Percentiles rank a stretch among this genome's conserved stretches.
phyloP scores from a whole-genome alignment of 2,113 vertebrate species.

The Acanthisitta chloris region DNA sequence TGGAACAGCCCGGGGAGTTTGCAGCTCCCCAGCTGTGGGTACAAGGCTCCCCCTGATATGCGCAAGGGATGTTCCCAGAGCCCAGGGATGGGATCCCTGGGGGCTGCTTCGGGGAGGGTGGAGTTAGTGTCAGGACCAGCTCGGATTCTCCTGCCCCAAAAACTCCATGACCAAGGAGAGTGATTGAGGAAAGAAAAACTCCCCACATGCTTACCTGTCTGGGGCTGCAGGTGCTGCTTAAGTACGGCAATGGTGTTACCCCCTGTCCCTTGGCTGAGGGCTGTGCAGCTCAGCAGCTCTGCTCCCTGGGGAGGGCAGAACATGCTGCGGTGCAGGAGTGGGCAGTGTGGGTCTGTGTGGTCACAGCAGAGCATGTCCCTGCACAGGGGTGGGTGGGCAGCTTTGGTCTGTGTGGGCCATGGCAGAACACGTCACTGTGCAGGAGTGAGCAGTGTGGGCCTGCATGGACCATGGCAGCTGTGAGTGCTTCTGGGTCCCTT shows the following conservation, averaged over 20 bases:
- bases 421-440: background rate
- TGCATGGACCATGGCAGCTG: accelerated
- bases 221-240: background rate
- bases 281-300: background rate
- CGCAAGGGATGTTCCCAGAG: background rate
- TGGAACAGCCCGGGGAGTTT: background rate
- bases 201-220: background rate
- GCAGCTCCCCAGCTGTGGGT: accelerated
- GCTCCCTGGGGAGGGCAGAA: background rate
- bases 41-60: background rate
- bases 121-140: background rate
- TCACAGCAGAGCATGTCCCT: background rate
- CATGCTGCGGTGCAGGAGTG: accelerated
- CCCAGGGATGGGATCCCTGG: background rate
- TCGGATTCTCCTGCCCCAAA: background rate
- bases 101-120: background rate
- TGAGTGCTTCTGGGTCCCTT: background rate
- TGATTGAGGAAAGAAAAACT: background rate
- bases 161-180: background rate
- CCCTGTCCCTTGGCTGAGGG: background rate
- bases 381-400: background rate
- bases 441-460: background rate
- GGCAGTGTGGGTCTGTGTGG: accelerated
- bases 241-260: background rate
- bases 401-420: accelerated